Evolutionary conservation across 2,797 vertebrate species (phyloP), one percentile per base, ranked within the genome.

Genomic region (Hypotaenidia okinawae): DNA sequence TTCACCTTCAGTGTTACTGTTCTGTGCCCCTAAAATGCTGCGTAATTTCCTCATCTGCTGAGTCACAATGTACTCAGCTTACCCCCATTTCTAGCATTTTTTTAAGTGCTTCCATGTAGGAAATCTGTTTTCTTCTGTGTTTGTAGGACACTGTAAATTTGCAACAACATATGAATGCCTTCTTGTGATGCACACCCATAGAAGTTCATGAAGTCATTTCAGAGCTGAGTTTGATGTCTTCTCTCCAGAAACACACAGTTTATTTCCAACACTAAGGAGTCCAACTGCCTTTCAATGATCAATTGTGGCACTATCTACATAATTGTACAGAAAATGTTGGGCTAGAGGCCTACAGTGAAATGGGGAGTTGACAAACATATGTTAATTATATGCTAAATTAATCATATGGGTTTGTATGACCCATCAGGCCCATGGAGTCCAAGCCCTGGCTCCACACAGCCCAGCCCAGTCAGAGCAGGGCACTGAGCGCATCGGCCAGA

Each of bases 51-150:
- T 6, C 61, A n/a, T 62, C 64, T 86, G 30, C 37, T 55, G 3
- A 16, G 4, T 61, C 45, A 24, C 61, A 8, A 13, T 15, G 2
- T 10, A 0, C 30, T 62, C 30, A 2, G 8, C 1, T 92, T 64
- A 6, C 27, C 13, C 33, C 41, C 11, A 0, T 27, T 32, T 3
- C 52, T 30, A 30, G 12, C 24, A 64, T 16, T 4, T 1, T 64
- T 84, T 69, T 11, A 5, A 37, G 24, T 28, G 33, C 35, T 90
- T 74, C 59, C 86, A 89, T 70, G 83, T 59, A 82, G 86, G 70
- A 57, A 79, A 59, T 86, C 22, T 62, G 28, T 54, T 90, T 57
- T 57, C 25, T 54, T 54, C 62, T 43, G 32, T 81, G 77, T 87
- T 95, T 58, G 35, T n/a, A 7, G 43, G 75, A 45, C 54, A 0